phyloP scores from a whole-genome alignment of 2,797 vertebrate species.

The Aldrovandia affinis region DNA sequence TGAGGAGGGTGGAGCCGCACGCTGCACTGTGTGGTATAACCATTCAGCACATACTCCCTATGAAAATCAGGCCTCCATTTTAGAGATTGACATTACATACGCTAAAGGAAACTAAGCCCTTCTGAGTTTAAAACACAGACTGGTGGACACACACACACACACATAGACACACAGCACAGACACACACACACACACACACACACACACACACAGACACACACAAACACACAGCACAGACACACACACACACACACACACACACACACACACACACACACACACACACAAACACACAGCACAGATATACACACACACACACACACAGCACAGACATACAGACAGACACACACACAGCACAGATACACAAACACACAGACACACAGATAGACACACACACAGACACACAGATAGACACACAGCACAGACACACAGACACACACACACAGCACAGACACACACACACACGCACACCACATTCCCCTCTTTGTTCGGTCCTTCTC shows the following conservation, averaged over 20 bases:
- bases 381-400: no score
- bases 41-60: neutral
- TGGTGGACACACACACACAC: no score
- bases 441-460: no score
- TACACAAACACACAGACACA: neutral
- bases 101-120: no score
- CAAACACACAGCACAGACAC: no score
- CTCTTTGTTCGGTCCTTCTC: neutral
- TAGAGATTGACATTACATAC: neutral
- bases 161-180: no score
- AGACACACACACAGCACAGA: neutral
- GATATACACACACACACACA: no score
- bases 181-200: neutral
- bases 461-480: neutral
- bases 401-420: no score
- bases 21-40: neutral
- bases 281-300: no score
- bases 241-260: neutral
- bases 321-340: no score
- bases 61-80: neutral
- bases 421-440: neutral
- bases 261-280: neutral
- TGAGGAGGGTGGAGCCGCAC: neutral
- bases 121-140: no score
- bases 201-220: no score